These are phyloP conservation scores for Bettongia penicillata DNA, from an alignment of 2,113 vertebrate genomes.

Conservation along the genomic window DNA sequence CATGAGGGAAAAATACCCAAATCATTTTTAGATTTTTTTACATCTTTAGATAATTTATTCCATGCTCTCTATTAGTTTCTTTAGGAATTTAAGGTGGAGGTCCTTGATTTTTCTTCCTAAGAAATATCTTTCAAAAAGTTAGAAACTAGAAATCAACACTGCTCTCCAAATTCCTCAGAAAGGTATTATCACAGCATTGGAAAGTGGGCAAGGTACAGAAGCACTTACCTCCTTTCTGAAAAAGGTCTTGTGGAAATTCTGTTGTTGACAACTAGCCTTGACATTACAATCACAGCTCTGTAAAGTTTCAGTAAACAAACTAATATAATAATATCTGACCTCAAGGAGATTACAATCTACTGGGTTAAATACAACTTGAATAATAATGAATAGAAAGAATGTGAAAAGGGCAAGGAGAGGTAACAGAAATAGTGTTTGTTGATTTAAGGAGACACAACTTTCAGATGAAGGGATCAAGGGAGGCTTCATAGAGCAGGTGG, in stretches of 20 bases:
- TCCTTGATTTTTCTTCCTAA: conserved; percentile 7
- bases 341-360: too few species aligned
- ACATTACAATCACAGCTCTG: too few species aligned
- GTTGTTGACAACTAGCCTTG: background rate
- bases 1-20: background rate
- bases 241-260: background rate
- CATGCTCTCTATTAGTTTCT: background rate
- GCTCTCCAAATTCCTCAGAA: background rate
- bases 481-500: too few species aligned
- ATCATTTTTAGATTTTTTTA: background rate
- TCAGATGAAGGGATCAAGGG: too few species aligned
- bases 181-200: background rate
- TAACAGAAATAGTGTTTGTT: too few species aligned
- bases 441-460: too few species aligned
- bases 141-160: background rate
- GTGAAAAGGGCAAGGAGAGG: too few species aligned
- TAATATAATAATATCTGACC: too few species aligned
- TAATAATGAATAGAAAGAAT: too few species aligned
- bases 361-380: too few species aligned
- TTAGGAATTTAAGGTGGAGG: background rate
- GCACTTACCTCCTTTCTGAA: background rate
- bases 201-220: background rate
- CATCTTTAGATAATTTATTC: background rate
- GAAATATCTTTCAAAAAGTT: background rate
- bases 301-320: too few species aligned